Evolutionary conservation across 2,113 vertebrate species (phyloP).

Genomic region (Takifugu bimaculatus): DNA sequence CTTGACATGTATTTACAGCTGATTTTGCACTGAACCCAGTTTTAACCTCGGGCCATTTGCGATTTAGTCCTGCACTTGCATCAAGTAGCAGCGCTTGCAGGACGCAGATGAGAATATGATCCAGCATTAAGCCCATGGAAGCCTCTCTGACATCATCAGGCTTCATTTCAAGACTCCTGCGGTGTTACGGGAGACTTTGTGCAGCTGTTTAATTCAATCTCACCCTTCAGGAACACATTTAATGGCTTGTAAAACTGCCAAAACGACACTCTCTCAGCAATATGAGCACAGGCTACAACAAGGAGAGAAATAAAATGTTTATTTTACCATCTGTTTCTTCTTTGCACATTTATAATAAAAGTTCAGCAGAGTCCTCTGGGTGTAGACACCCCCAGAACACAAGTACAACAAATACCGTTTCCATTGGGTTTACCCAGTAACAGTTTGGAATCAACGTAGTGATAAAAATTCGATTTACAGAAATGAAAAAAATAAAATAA

Average conservation of each 20-base stretch:
- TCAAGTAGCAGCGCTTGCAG: neutral
- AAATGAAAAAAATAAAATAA: constrained; percentile 29
- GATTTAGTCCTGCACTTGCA: too few relatives aligned
- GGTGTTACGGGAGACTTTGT: neutral
- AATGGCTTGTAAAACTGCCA: neutral
- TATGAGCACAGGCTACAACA: constrained; percentile 40
- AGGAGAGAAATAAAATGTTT: constrained; percentile 71
- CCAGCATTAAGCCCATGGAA: neutral
- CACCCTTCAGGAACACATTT: neutral
- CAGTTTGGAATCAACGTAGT: constrained; percentile 58
- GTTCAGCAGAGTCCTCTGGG: constrained; percentile 54
- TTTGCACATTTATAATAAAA: constrained; percentile 63
- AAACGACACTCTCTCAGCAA: constrained; percentile 1
- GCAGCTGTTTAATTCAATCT: neutral
- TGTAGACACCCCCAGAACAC: constrained; percentile 46
- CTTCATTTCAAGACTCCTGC: neutral
- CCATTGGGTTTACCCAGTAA: constrained; percentile 47
- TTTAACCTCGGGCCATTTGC: too few relatives aligned
- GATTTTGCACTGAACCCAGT: too few relatives aligned
- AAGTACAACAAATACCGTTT: constrained; percentile 55
- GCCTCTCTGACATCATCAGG: neutral
- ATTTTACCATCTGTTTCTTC: constrained; percentile 57
- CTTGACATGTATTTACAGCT: too few relatives aligned
- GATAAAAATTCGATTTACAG: constrained; percentile 47
- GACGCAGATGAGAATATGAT: neutral